Base-by-base conservation (phyloP, 2,888 invertebrate species). In the Drosophila suboccidentalis region DNA sequence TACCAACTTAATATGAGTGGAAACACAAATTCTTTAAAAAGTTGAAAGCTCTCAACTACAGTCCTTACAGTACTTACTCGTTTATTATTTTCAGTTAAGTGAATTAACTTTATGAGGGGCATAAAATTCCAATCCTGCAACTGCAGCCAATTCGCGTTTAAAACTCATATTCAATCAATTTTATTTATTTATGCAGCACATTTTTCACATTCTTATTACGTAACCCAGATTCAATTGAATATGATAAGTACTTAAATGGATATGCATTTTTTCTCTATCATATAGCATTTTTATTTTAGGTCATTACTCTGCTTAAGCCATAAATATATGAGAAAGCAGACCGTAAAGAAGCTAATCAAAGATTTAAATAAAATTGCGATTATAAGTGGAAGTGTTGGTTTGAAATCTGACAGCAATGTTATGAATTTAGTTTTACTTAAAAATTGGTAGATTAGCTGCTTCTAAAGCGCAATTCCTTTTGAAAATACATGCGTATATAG, bases 1-100 rank as follows among this genome's bases (percentile, higher is more conserved):
- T 75, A 78, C 69, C 78, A 65, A 75, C 70, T 78, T 64, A 73
- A 75, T 70, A 70, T 67, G 43, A 49, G 60, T 15, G 29, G 4
- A 3, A 47, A 22, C 9, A 39, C 53, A 53, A 50, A 50, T 36
- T 22, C 36, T 22, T 50, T 22, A 36, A 50, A 19, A 36, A 4
- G 22, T 13, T 13, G 9, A 19, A 34, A 34, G 19, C 1, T 34
- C 34, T 34, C 13, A 34, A 49, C 17, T 5, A 1, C 13, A 8
- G 15, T 8, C 9, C 0, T 26, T 46, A 2, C 8, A 29, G 29
- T 22, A 2, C n/a, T 9, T 29, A 26, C 26, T 26, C 26, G 26
- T 26, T 15, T 15, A 9, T 10, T 13, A 9, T 46, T 10, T 15
- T 10, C 2, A 34, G 19, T n/a, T 29, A 47, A 29, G 46, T 44